Conservation (phyloP, 2,797 vertebrate species). For the Tarsius wallacei region DNA sequence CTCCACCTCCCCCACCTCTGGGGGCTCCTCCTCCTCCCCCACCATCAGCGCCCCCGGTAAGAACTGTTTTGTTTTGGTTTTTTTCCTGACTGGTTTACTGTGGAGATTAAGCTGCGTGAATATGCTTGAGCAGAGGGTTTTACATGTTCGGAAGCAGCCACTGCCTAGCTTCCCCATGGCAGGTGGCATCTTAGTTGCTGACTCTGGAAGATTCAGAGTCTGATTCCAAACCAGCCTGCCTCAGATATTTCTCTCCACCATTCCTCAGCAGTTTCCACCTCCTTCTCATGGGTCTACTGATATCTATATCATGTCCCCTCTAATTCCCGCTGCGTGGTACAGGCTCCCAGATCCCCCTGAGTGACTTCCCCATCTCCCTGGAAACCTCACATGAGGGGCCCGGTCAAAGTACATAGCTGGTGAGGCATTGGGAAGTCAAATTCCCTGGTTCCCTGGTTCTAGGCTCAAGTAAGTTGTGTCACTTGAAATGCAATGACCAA, state of each 20-base stretch:
- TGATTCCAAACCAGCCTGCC: neutral
- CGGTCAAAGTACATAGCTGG: neutral
- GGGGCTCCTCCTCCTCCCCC: slow-evolving; percentile 88
- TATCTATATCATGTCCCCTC: neutral
- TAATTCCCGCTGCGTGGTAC: neutral
- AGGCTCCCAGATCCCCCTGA: neutral
- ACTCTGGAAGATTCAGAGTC: neutral
- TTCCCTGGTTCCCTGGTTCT: neutral
- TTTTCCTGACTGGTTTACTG: slow-evolving; percentile 51
- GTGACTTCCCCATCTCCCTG: neutral
- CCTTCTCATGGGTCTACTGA: neutral
- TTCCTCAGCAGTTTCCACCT: neutral
- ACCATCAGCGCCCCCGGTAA: slow-evolving; percentile 88
- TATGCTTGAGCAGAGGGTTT: neutral
- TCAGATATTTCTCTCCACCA: neutral
- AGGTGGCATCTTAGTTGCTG: neutral
- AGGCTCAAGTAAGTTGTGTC: neutral
- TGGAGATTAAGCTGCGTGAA: neutral
- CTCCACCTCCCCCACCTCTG: slow-evolving; percentile 83
- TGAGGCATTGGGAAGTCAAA: neutral
- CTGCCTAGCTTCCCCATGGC: neutral
- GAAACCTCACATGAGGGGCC: neutral
- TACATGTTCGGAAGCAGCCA: neutral
- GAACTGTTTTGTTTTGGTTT: slow-evolving; percentile 37
- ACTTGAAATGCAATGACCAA: neutral